Evolutionary conservation across 2,888 invertebrate species (phyloP), one percentile per base, ranked within the genome.

Genomic region (Microdon myrmicae): DNA sequence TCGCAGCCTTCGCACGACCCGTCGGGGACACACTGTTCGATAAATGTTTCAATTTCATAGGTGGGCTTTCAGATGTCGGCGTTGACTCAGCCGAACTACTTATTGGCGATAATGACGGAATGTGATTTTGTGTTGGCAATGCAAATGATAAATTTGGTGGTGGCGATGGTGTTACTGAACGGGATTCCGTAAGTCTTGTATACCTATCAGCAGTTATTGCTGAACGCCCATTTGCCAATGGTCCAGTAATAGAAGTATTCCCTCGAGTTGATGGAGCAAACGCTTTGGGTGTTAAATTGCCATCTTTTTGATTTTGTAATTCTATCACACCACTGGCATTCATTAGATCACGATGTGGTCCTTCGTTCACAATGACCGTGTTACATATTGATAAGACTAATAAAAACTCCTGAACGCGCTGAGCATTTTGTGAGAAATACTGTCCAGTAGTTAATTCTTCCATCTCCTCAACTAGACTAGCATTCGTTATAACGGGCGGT

Each of bases 381-480:
- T 98, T 98, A 80, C 98, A 98, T 58, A 96, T 86, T 9, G 97
- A 92, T 78, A 98, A 82, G 14, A 95, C 86, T 58, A 96, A 78
- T 67, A 98, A 87, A 80, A 98, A 97, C 76, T 94, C 94, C 71
- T 90, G 89, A 20, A 93, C 86, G 74, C 88, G 83, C 70, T 89
- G 88, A 3, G 88, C 85, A 71, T 92, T 88, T n/a, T 77, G 69
- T 8, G 77, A 73, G 41, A 81, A 69, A 79, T 80, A 71, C 74
- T 84, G 73, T 4, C 73, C 71, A 5, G 72, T 67, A 3, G 64
- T 67, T 9, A 72, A 41, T 32, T 80, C 79, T 8, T 80, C 72
- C 77, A 87, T 85, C 49, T 83, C 81, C 79, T 83, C 60, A 74
- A 83, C 20, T 78, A 85, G 54, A 79, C 82, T 59, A 72, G 79